These are phyloP conservation scores for Fragum sueziense DNA, from an alignment of 2,888 invertebrate species.

Conservation along the genomic window DNA sequence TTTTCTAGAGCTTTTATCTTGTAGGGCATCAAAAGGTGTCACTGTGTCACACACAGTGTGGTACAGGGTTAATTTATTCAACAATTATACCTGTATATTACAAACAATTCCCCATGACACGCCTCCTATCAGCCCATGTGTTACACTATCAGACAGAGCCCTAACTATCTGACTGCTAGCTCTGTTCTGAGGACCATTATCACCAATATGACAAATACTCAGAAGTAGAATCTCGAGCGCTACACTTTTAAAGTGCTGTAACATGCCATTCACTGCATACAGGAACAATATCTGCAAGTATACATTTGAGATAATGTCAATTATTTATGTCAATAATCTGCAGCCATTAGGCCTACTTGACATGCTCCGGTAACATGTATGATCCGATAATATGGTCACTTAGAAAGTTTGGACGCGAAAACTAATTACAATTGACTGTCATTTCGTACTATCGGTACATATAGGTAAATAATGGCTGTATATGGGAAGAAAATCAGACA, in stretches of 20 bases:
- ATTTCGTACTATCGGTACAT: background rate
- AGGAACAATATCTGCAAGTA: no score
- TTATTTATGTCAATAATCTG: background rate
- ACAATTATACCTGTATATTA: slow-evolving; percentile 50
- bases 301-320: no score
- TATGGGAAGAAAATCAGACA: no score
- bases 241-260: slow-evolving; percentile 9
- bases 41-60: no score
- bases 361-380: background rate
- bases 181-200: slow-evolving; percentile 39
- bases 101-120: slow-evolving; percentile 67
- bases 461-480: no score
- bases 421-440: background rate
- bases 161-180: slow-evolving; percentile 35
- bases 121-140: slow-evolving; percentile 66
- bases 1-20: no score
- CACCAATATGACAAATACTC: slow-evolving; percentile 50
- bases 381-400: background rate
- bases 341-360: background rate
- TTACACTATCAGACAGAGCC: slow-evolving; percentile 62
- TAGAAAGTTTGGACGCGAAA: background rate
- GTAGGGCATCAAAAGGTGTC: no score
- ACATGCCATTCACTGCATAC: background rate
- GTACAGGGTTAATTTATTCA: no score
- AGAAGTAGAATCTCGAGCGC: slow-evolving; percentile 43